Evolutionary conservation across 35 echinoderm and acorn worm genomes (phyloP).

Genomic region (Eucidaris tribuloides): DNA sequence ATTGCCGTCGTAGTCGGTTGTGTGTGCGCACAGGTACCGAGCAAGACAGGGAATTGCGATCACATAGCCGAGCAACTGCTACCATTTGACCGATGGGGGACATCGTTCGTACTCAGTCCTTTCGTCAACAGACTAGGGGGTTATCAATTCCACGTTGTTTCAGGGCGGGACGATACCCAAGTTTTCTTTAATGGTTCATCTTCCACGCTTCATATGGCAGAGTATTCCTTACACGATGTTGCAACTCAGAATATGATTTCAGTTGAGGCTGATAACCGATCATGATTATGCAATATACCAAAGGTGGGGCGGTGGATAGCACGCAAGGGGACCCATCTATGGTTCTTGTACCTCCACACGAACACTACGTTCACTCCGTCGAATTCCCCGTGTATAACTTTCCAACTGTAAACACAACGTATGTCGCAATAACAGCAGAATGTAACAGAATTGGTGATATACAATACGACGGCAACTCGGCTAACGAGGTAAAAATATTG

Average conservation of each 20-base stretch:
- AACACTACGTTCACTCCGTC: neutral
- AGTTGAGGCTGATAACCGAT: neutral
- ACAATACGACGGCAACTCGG: neutral
- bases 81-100: conserved; percentile 1
- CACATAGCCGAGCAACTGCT: conserved; percentile 4
- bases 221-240: neutral
- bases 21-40: neutral
- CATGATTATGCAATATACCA: neutral
- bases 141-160: neutral
- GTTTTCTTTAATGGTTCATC: neutral
- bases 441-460: neutral
- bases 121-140: neutral
- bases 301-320: neutral
- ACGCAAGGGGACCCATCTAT: neutral
- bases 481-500: neutral
- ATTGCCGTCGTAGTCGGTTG: neutral
- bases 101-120: neutral
- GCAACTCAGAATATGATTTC: neutral
- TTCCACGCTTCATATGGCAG: neutral
- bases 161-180: neutral
- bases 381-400: neutral
- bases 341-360: neutral
- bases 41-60: neutral
- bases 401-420: neutral
- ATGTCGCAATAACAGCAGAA: neutral